Conservation (phyloP, 2,888 invertebrate genomes). For the Caprella mutica region DNA sequence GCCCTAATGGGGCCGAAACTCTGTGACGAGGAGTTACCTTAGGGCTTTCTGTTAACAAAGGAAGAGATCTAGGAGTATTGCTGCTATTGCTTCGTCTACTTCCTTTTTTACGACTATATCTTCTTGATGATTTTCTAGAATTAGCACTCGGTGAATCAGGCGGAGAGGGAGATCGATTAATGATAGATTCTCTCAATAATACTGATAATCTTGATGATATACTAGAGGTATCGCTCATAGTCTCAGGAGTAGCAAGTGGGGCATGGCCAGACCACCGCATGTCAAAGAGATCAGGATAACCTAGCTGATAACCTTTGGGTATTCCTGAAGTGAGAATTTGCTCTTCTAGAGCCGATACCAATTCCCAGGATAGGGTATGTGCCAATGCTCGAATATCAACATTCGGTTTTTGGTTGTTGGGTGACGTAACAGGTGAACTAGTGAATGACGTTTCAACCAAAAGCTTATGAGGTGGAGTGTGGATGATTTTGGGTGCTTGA, state of each 20-base stretch:
- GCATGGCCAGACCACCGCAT: slow-evolving; percentile 60
- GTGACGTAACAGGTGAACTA: slow-evolving; percentile 40
- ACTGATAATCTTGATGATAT: slow-evolving; percentile 50
- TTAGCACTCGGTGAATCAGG: slow-evolving; percentile 4
- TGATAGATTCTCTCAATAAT: slow-evolving; percentile 15
- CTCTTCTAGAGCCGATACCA: slow-evolving; percentile 41
- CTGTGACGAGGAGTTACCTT: slow-evolving; percentile 9
- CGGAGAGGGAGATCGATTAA: slow-evolving; percentile 7
- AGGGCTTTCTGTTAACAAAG: slow-evolving; percentile 1
- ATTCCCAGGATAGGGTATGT: slow-evolving; percentile 43
- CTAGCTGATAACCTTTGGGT: slow-evolving; percentile 14
- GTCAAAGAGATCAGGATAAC: slow-evolving; percentile 41
- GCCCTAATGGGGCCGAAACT: slow-evolving; percentile 20
- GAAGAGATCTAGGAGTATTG: background rate
- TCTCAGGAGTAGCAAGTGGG: slow-evolving; percentile 70
- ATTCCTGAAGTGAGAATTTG: slow-evolving; percentile 28
- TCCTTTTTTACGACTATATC: background rate
- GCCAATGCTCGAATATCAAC: slow-evolving; percentile 29
- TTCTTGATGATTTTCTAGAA: background rate
- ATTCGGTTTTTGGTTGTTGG: slow-evolving; percentile 36
- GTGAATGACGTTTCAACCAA: slow-evolving; percentile 66
- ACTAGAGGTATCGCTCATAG: slow-evolving; percentile 67
- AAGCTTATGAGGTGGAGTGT: slow-evolving; percentile 45
- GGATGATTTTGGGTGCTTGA: too few relatives aligned
- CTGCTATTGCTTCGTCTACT: background rate